Conservation (phyloP, 2,113 vertebrate genomes). For the Tapirus terrestris region DNA sequence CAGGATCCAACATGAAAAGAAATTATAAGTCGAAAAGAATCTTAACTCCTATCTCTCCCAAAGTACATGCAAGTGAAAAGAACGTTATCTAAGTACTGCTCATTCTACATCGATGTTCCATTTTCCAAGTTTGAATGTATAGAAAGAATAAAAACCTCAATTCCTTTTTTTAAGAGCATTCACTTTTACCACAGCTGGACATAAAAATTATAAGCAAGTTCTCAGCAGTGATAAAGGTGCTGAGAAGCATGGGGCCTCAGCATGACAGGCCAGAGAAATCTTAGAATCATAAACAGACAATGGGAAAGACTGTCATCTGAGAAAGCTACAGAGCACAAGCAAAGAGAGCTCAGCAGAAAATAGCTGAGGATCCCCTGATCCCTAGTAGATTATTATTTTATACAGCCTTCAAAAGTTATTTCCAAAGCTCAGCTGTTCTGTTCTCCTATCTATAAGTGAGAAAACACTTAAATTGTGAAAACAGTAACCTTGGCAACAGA, state of each 20-base stretch:
- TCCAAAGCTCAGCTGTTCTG: neutral
- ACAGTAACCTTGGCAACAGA: neutral
- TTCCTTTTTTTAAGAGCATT: neutral
- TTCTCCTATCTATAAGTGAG: neutral
- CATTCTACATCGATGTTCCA: constrained; percentile 9
- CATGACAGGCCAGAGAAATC: neutral
- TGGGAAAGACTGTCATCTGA: neutral
- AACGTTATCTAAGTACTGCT: neutral
- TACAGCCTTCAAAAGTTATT: neutral
- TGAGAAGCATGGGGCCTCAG: neutral
- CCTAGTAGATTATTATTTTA: neutral
- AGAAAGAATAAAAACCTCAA: neutral
- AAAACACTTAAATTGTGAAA: constrained; percentile 15
- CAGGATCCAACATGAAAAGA: neutral
- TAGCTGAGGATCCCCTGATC: neutral
- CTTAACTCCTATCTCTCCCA: neutral
- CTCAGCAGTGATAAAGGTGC: neutral
- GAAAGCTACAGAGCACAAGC: neutral
- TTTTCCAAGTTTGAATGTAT: constrained; percentile 7
- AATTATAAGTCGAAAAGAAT: neutral
- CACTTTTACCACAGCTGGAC: constrained; percentile 34
- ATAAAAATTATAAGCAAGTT: constrained; percentile 34
- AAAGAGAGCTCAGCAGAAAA: neutral
- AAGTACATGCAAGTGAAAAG: neutral
- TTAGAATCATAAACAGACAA: neutral